Conservation (phyloP, 2,113 vertebrate genomes). For the Tenrec ecaudatus region DNA sequence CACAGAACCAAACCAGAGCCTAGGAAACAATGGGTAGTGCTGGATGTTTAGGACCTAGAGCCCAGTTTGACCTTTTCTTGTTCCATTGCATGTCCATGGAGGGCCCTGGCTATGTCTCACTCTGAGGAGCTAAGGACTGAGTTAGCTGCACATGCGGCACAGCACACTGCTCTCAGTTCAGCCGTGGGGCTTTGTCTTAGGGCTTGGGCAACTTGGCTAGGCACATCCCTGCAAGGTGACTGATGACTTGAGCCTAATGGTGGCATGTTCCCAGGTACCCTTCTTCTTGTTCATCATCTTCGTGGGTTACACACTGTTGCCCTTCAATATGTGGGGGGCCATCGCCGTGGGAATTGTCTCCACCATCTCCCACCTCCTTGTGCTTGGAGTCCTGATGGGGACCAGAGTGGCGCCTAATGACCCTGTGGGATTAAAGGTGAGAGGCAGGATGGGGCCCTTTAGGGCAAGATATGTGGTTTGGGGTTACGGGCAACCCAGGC, state of each 20-base stretch:
- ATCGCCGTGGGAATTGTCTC: conserved; percentile 89
- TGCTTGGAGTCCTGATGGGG: conserved; percentile 81
- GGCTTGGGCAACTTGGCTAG: fast-evolving
- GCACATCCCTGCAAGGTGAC: background rate
- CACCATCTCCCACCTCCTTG: conserved; percentile 92
- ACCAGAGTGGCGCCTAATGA: fast-evolving
- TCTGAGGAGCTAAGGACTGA: background rate
- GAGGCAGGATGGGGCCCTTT: background rate
- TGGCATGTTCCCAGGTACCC: conserved; percentile 88
- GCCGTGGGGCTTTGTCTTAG: background rate
- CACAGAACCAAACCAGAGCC: background rate
- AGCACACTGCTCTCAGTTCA: fast-evolving
- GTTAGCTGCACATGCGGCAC: background rate
- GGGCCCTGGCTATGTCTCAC: background rate
- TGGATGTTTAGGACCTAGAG: background rate
- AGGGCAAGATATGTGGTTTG: background rate
- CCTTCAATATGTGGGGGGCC: conserved; percentile 92
- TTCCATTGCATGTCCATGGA: fast-evolving
- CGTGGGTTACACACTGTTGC: conserved; percentile 95
- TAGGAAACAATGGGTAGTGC: background rate
- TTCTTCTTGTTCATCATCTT: conserved; percentile 98
- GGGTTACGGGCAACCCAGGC: background rate
- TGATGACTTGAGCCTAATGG: fast-evolving
- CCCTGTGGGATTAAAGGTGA: conserved; percentile 65
- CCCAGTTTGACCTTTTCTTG: background rate